Evolutionary conservation across 2,888 invertebrate genomes (phyloP).

Genomic region (Serrognathus titanus): DNA sequence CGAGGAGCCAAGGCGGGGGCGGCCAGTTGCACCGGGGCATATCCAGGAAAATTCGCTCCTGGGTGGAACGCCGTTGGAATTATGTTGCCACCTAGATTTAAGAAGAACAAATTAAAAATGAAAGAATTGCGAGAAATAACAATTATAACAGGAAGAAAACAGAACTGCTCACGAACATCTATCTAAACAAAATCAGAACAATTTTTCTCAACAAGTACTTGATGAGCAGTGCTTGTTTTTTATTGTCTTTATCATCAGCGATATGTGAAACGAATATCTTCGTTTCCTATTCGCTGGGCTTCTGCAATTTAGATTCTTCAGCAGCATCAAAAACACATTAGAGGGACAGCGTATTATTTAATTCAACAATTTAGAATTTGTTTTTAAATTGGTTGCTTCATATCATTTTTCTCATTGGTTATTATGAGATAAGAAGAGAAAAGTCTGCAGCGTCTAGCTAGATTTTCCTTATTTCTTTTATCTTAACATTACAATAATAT

Average conservation of each 20-base stretch:
- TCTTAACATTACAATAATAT: no score
- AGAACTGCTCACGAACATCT: neutral
- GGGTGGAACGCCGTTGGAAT: constrained; percentile 51
- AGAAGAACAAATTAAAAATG: constrained; percentile 9
- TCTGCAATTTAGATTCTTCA: no score
- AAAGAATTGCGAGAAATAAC: neutral
- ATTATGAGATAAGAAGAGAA: no score
- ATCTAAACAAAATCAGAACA: constrained; percentile 1
- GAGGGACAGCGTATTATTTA: no score
- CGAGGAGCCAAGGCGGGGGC: constrained; percentile 45
- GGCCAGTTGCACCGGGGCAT: constrained; percentile 44
- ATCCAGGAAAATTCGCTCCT: constrained; percentile 43
- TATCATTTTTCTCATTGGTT: no score
- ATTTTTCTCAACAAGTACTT: neutral
- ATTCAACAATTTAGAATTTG: no score
- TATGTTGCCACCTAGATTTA: constrained; percentile 57
- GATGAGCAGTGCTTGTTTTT: neutral
- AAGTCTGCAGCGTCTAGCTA: no score
- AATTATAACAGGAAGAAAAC: neutral
- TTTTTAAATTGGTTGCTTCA: no score
- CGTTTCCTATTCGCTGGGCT: no score
- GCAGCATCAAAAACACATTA: no score
- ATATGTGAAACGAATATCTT: no score
- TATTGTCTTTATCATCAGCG: neutral
- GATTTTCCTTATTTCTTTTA: no score